phyloP scores from a whole-genome alignment of 2,113 vertebrate species.

The Martes martes region DNA sequence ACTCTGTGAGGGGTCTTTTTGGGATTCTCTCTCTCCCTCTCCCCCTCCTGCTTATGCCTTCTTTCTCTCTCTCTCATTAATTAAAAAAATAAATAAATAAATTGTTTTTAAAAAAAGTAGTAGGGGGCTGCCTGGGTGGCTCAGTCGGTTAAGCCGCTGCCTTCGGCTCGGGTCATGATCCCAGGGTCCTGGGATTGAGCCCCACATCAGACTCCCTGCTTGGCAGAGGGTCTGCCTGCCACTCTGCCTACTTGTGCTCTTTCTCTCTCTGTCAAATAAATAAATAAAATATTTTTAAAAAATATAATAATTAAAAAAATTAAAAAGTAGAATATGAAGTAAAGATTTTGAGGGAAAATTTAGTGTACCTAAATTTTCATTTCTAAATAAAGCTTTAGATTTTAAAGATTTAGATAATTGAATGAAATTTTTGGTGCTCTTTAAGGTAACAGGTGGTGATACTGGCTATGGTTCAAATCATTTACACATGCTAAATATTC shows the following conservation, averaged over 20 bases:
- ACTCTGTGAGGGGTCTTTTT: not conserved
- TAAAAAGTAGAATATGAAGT: not conserved
- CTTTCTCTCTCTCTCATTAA: not conserved
- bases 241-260: too few relatives aligned
- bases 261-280: too few relatives aligned
- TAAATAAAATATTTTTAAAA: too few relatives aligned
- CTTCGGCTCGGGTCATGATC: too few relatives aligned
- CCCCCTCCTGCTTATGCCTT: not conserved
- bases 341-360: not conserved
- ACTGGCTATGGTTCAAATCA: not conserved
- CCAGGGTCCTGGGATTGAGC: too few relatives aligned
- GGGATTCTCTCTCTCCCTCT: not conserved
- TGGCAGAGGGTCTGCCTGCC: too few relatives aligned
- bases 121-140: too few relatives aligned
- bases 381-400: not conserved
- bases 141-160: too few relatives aligned
- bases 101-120: too few relatives aligned
- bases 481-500: not conserved
- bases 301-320: too few relatives aligned
- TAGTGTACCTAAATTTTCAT: not conserved
- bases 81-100: not conserved
- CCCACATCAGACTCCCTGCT: too few relatives aligned
- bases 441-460: not conserved
- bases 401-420: not conserved
- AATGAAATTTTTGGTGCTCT: not conserved